Percentiles rank a stretch among this genome's conserved stretches.
phyloP scores from a whole-genome alignment of 2,113 vertebrate genomes.

The Gavia stellata region DNA sequence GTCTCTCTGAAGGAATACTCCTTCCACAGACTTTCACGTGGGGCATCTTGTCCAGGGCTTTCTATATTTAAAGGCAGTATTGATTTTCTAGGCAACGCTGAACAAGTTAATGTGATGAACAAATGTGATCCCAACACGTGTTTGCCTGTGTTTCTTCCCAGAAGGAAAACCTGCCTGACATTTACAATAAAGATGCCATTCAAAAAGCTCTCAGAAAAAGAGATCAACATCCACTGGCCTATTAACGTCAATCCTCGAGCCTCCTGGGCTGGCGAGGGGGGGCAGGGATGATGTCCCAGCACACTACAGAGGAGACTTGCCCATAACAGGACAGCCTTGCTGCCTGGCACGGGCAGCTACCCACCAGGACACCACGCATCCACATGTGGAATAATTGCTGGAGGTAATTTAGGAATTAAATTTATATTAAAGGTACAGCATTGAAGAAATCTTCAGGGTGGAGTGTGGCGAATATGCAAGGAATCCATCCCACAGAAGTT shows the following conservation, averaged over 20 bases:
- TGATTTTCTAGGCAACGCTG: not conserved
- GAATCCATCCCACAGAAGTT: too few species aligned
- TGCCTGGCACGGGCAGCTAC: not conserved
- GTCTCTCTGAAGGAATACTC: not conserved
- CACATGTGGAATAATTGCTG: too few species aligned
- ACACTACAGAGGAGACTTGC: too few species aligned
- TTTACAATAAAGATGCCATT: not conserved
- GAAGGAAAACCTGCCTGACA: not conserved
- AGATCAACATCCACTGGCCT: not conserved
- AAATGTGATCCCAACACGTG: fast-evolving
- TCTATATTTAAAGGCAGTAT: not conserved
- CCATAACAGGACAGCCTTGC: not conserved
- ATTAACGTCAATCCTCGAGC: fast-evolving
- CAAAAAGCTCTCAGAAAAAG: not conserved
- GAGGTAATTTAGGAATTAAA: too few species aligned
- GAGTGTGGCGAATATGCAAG: too few species aligned
- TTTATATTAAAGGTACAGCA: too few species aligned
- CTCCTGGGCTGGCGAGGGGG: not conserved
- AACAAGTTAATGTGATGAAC: not conserved
- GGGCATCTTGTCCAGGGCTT: not conserved
- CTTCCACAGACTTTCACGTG: not conserved
- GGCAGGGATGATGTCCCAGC: not conserved
- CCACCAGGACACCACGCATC: too few species aligned
- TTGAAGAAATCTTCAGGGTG: too few species aligned
- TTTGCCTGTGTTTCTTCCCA: not conserved